Conservation (phyloP, 53 echinoderm and acorn worm genomes). For the Echinarachnius parma region DNA sequence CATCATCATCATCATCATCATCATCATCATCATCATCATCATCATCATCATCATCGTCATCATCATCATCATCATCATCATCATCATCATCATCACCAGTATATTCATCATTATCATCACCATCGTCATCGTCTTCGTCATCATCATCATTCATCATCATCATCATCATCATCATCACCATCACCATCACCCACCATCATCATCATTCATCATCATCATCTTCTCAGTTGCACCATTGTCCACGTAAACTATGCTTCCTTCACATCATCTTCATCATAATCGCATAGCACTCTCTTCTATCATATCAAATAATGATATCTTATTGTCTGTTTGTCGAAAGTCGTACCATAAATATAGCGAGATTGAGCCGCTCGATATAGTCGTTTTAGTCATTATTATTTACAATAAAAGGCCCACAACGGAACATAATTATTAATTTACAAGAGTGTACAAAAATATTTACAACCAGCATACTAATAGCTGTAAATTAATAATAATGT, state of each 20-base stretch:
- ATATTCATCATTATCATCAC: slow-evolving; percentile 4
- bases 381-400: no score
- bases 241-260: neutral
- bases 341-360: no score
- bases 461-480: slow-evolving; percentile 3
- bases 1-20: neutral
- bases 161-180: neutral
- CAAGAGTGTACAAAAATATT: slow-evolving; percentile 22
- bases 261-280: neutral
- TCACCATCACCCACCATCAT: slow-evolving; percentile 6
- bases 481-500: slow-evolving; percentile 10
- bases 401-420: no score
- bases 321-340: no score
- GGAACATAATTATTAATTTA: slow-evolving; percentile 22
- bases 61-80: neutral
- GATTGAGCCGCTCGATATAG: no score
- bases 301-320: neutral
- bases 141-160: neutral
- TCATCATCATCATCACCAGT: slow-evolving; percentile 24
- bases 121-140: slow-evolving; percentile 11
- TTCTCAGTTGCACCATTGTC: neutral
- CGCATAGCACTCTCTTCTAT: no score
- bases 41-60: neutral
- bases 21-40: neutral
- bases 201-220: neutral